These are phyloP conservation scores for Metaphire vulgaris DNA, from an alignment of 1,140 invertebrate species.

Conservation along the genomic window DNA sequence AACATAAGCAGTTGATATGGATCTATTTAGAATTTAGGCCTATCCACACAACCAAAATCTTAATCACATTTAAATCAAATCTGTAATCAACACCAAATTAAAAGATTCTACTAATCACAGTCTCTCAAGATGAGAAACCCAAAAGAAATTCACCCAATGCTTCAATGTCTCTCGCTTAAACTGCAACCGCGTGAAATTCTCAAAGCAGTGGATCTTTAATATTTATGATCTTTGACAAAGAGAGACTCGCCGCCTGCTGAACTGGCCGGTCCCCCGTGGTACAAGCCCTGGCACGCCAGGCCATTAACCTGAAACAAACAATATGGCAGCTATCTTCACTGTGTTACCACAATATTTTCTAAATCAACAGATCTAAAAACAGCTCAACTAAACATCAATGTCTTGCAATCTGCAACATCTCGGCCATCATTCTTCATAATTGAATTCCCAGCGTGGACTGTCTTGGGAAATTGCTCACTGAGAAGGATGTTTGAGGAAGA, in stretches of 20 bases:
- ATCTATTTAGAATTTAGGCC: too few species aligned
- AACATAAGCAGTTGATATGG: too few species aligned
- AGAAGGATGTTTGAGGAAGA: not conserved
- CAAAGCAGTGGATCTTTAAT: not conserved
- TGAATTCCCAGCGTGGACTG: not conserved
- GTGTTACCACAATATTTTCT: not conserved
- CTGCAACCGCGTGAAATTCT: too few species aligned
- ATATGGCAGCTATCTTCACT: not conserved
- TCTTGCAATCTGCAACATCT: not conserved
- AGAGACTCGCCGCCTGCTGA: constrained; percentile 67
- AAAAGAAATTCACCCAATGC: too few species aligned
- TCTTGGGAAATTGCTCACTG: not conserved
- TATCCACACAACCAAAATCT: too few species aligned
- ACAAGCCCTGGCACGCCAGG: constrained; percentile 69
- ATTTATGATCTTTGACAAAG: constrained; percentile 57
- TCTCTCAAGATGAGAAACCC: too few species aligned
- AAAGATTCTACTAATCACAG: too few species aligned
- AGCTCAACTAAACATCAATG: not conserved
- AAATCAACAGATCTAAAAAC: not conserved
- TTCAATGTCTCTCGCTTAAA: too few species aligned
- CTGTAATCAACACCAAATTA: too few species aligned
- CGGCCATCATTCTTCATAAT: not conserved
- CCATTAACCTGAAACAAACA: constrained; percentile 66
- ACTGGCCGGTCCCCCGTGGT: constrained; percentile 68
- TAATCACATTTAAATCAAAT: too few species aligned